Conservation (phyloP, 2,797 vertebrate species). For the Merluccius polli region DNA sequence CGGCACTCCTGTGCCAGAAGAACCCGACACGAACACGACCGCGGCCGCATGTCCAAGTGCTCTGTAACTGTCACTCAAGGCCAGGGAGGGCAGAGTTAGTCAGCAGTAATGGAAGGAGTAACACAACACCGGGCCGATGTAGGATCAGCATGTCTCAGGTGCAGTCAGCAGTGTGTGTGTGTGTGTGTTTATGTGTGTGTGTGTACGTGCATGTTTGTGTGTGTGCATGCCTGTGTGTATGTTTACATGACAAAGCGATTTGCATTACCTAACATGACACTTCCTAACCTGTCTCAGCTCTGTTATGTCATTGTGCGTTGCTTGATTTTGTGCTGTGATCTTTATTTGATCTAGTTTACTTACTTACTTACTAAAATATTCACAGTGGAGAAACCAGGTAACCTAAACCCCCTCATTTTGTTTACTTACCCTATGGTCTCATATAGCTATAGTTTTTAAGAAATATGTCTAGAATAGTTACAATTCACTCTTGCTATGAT, state of each 20-base stretch:
- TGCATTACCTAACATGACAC: conserved; percentile 42
- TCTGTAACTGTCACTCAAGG: conserved; percentile 56
- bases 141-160: conserved; percentile 36
- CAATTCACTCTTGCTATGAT: not conserved
- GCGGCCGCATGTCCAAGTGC: conserved; percentile 17
- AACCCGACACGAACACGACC: conserved; percentile 57
- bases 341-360: not conserved
- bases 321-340: not conserved
- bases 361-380: not conserved
- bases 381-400: not conserved
- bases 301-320: conserved; percentile 47
- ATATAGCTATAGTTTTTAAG: not conserved
- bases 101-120: conserved; percentile 67
- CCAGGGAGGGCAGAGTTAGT: conserved; percentile 52
- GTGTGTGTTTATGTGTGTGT: conserved; percentile 15
- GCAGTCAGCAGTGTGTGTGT: conserved; percentile 15
- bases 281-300: conserved; percentile 6
- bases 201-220: not conserved
- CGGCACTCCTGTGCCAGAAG: conserved; percentile 55
- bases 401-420: not conserved
- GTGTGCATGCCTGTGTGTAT: conserved; percentile 1
- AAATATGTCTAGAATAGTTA: not conserved
- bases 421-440: too few species aligned
- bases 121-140: conserved; percentile 52
- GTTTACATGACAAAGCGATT: conserved; percentile 49